Conservation (phyloP, 2,888 invertebrate genomes). For the Caenorhabditis imperialis region DNA sequence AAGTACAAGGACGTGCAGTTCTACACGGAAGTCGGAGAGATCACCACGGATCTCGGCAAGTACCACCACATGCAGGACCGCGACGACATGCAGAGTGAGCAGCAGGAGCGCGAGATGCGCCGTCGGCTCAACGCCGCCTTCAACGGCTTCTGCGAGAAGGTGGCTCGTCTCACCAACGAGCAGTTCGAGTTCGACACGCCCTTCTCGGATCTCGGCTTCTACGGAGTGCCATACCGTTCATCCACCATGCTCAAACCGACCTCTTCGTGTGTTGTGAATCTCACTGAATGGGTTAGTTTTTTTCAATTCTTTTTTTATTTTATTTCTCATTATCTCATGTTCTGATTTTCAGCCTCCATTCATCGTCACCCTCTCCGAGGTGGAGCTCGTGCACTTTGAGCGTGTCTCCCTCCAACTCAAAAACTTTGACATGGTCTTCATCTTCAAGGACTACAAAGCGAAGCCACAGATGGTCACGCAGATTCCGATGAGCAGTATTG, state of each 20-base stretch:
- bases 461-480: conserved; percentile 97
- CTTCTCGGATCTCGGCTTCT: conserved; percentile 96
- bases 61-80: conserved; percentile 99
- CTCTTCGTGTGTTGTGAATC: conserved; percentile 94
- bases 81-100: conserved; percentile 98
- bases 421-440: conserved; percentile 99
- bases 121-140: conserved; percentile 97
- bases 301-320: background rate
- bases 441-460: conserved; percentile 96
- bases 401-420: conserved; percentile 97
- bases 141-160: conserved; percentile 96
- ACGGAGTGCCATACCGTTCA: conserved; percentile 92
- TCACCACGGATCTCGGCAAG: conserved; percentile 98
- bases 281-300: conserved; percentile 88
- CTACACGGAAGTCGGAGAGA: conserved; percentile 99
- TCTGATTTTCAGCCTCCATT: conserved; percentile 87
- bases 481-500: conserved; percentile 98
- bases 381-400: conserved; percentile 98
- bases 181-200: conserved; percentile 98
- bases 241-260: conserved; percentile 88
- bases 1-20: conserved; percentile 89
- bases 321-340: background rate
- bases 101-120: conserved; percentile 93
- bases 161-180: conserved; percentile 92
- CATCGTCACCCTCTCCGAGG: conserved; percentile 92